Evolutionary conservation across 2,888 invertebrate species (phyloP), one percentile per base, ranked within the genome.

Genomic region (Adelphocoris suturalis): DNA sequence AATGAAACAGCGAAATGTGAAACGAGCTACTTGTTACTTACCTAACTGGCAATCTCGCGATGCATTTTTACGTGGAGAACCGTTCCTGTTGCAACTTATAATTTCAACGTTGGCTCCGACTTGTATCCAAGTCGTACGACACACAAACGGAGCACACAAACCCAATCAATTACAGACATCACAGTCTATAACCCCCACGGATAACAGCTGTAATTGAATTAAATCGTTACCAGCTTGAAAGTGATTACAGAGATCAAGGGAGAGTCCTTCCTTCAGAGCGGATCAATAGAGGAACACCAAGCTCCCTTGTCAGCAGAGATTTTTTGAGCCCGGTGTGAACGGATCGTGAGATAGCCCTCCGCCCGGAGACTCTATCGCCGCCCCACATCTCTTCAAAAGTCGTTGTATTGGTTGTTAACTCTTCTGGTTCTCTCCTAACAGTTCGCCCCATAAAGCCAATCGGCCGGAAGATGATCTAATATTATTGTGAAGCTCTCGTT

Each of bases 391-490:
- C 47, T 46, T 82, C 52, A 46, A 27, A 48, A 82, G 82, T 78
- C 78, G 78, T 52, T 82, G 82, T 82, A 82, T 82, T 52, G 52
- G 82, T 82, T 82, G 82, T 82, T 52, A n/a, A 68, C 68, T 68
- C 68, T 68, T 68, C 46, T 47, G 52, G 82, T 46, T 27, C 82
- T 52, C 52, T 52, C 52, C 82, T 52, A 82, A 82, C 82, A 82
- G 82, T 82, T 47, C 52, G 82, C 52, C 23, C 82, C 47, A 82
- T 82, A 82, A 82, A 82, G 52, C 23, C 82, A 82, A 82, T 82
- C 82, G 52, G 48, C 82, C 82, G 82, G 82, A 82, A 82, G 82
- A 82, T 82, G 52, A 82, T 82, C 81, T 19, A 82, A 82, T 82
- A 52, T 82, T 82, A 82, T 82, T 82, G 82, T 82, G 78, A 68